Evolutionary conservation across 2,797 vertebrate species (phyloP).

Genomic region (Kryptolebias ocellatus): DNA sequence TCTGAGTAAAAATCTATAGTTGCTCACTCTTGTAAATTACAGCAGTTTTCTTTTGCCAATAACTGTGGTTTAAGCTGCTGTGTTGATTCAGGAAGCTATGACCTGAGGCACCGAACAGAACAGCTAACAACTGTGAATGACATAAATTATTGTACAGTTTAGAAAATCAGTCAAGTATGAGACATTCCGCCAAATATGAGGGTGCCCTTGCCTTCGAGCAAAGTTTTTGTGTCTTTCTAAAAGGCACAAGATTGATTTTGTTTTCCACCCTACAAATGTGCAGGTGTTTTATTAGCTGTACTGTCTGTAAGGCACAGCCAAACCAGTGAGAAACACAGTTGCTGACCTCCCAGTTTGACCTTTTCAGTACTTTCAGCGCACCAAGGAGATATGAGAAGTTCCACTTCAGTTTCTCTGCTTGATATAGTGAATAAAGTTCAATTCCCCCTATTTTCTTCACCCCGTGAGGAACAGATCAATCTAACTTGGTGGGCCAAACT

Average conservation of each 20-base stretch:
- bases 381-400: slow-evolving; percentile 34
- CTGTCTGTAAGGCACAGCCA: slow-evolving; percentile 17
- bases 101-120: slow-evolving; percentile 59
- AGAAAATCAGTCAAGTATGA: slow-evolving; percentile 66
- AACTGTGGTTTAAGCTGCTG: slow-evolving; percentile 61
- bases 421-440: slow-evolving; percentile 57
- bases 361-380: slow-evolving; percentile 22
- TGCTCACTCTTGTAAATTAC: slow-evolving; percentile 73
- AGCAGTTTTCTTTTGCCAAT: slow-evolving; percentile 69
- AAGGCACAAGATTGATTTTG: slow-evolving; percentile 44
- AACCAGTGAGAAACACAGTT: slow-evolving; percentile 30
- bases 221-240: slow-evolving; percentile 50
- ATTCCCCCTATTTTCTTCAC: slow-evolving; percentile 43
- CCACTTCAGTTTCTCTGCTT: slow-evolving; percentile 31
- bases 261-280: slow-evolving; percentile 38
- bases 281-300: slow-evolving; percentile 46
- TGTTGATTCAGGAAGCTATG: slow-evolving; percentile 76
- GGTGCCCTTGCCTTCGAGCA: slow-evolving; percentile 58
- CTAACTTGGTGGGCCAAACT: slow-evolving; percentile 59
- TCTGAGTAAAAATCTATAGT: slow-evolving; percentile 71
- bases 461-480: slow-evolving; percentile 64
- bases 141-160: slow-evolving; percentile 70
- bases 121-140: slow-evolving; percentile 57
- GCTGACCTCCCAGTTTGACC: slow-evolving; percentile 59
- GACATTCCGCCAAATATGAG: slow-evolving; percentile 66